Base-by-base conservation (phyloP, 1,140 invertebrate species). In the Chymomyza costata region DNA sequence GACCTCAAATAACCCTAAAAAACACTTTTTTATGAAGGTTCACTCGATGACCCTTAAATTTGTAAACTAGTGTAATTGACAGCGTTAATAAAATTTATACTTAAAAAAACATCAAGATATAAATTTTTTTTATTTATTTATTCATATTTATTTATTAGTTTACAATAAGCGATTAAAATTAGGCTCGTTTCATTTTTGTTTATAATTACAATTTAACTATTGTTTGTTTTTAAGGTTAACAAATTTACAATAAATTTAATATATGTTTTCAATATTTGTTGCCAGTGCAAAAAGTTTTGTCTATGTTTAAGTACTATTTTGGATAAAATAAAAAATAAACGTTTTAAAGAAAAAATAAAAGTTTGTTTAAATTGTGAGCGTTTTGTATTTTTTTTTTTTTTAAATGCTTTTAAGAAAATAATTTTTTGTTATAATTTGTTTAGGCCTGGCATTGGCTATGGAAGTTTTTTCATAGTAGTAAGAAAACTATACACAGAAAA, bases 181-280 rank as follows among this genome's bases (percentile, higher is more conserved):
- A 83, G 61, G 52, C 61, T 74, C 61, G 61, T 71, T 46, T 37
- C 57, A 53, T 59, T 57, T 46, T 59, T 74, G 47, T 61, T 81
- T 83, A 67, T 58, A 83, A 83, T 74, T 83, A 82, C 56, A 84
- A 84, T 84, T 84, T 74, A 84, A 71, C 82, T 84, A 84, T 84
- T 83, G 78, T 69, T 61, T 53, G 40, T 68, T 59, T 69, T 68
- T 74, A 25, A 3, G 3, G 21, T 25, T 25, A 47, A 55, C 46
- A 53, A 25, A 61, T 83, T 68, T 83, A 82, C 78, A 81, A 66
- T 67, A 45, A 47, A 39, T 11, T 35, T 43, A 21, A 25, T 52
- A 53, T 5, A 19, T 51, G 45, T 57, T 37, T 47, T 59, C 25
- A 28, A 69, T 82, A 80, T 78, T 81, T 83, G 81, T 57, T 82